Evolutionary conservation across 2,113 vertebrate genomes (phyloP), one percentile per base, ranked within the genome.

Genomic region (Leucosticte australis): DNA sequence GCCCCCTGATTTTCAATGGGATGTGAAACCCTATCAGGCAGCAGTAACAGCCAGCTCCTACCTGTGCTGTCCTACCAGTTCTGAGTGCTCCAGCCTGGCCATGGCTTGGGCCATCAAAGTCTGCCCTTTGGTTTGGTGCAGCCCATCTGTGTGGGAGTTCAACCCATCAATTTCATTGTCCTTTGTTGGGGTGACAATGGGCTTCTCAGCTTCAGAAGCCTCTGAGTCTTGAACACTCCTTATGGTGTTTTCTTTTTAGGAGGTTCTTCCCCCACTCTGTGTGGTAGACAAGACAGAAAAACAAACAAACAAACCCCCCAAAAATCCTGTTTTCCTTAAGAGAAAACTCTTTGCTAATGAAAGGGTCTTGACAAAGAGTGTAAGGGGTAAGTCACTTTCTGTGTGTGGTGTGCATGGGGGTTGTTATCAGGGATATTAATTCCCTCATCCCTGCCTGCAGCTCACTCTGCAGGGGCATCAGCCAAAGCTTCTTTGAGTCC

Each of bases 101-200:
- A 2, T 5, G 2, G 33, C 2, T 3, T 7, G 3, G 39, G 35
- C 28, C 3, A 1, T 24, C 44, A 10, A 7, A 8, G 18, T 10
- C 50, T 26, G 64, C 8, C 39, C 47, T 53, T 26, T 1, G 0
- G 2, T 2, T 4, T 6, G 2, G 30, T 24, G 15, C 37, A 53
- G 50, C 14, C 42, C 3, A 1, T 16, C 4, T 0, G 0, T 2
- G 31, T 9, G 41, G 59, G 22, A 49, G 30, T 22, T n/a, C 39
- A 39, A 2, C 11, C 11, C 26, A n/a, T 11, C 28, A 20, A 14
- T 73, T 17, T 3, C 14, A 8, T 19, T 33, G 28, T 24, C 50
- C 39, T 67, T 47, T 60, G 39, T 57, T n/a, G 23, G 7, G 16
- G 42, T 6, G 16, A n/a, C n/a, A n/a, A n/a, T n/a, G n/a, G n/a